Conservation (phyloP, 1,140 invertebrate species). For the Drosophila trapezifrons region DNA sequence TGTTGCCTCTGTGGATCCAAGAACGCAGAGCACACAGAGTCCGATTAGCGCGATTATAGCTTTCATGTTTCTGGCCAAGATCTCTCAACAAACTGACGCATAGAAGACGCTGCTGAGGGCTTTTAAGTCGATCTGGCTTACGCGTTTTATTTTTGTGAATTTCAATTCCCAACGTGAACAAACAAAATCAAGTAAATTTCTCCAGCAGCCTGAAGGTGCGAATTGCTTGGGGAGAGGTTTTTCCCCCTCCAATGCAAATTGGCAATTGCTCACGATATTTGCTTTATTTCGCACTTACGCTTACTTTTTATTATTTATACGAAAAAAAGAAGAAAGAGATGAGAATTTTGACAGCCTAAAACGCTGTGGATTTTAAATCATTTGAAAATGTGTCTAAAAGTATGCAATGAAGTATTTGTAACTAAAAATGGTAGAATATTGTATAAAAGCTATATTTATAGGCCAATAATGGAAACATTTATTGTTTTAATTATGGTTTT, state of each 20-base stretch:
- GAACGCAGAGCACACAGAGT: conserved; percentile 12
- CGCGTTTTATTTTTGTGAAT: conserved; percentile 21
- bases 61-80: conserved; percentile 34
- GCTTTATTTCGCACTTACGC: conserved; percentile 51
- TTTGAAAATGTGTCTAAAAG: neutral
- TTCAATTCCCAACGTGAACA: conserved; percentile 15
- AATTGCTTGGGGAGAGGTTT: conserved; percentile 47
- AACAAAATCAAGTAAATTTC: conserved; percentile 29
- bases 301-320: conserved; percentile 19
- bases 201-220: conserved; percentile 14
- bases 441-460: too few species aligned
- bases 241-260: conserved; percentile 40
- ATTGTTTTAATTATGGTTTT: neutral
- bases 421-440: too few species aligned
- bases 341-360: neutral
- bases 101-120: neutral
- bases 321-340: neutral
- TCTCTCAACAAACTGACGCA: conserved; percentile 15
- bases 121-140: conserved; percentile 18
- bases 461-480: too few species aligned
- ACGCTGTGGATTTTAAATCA: neutral
- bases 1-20: conserved; percentile 1
- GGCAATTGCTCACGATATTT: conserved; percentile 43
- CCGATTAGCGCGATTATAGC: conserved; percentile 27
- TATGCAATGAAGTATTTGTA: neutral